Evolutionary conservation across 2,113 vertebrate species (phyloP), one percentile per base, ranked within the genome.

Genomic region (Rhodinocichla rosea): DNA sequence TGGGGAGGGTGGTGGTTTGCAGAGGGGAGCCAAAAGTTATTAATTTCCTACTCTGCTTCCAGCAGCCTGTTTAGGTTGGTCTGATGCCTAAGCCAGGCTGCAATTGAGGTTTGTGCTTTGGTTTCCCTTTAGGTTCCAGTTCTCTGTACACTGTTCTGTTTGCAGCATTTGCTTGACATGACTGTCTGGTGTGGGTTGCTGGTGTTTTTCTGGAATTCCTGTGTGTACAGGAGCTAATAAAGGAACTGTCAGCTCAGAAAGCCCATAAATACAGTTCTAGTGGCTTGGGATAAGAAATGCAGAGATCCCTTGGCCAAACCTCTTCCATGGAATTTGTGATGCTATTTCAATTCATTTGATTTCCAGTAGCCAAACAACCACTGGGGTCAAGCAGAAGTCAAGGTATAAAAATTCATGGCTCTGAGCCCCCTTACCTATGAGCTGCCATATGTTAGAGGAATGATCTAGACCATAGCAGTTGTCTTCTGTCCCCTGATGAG

Each of bases 171-270:
- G 60, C 79, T 93, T 83, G 60, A 64, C 7, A 2, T 71, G 56
- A 47, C 83, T 68, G 84, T 73, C 78, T 95, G 67, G 32, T 47
- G 44, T 62, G 85, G 90, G 74, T 76, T 80, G 59, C 27, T 42
- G 89, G 81, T 94, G 81, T 96, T 96, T 95, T 95, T 84, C 60
- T 94, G 60, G 44, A 82, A 94, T 96, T 95, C 88, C 85, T 96
- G n/a, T 47, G 53, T 92, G 83, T n/a, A 60, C 60, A 84, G 86
- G 65, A 89, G 92, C 83, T 87, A 87, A 92, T 92, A 93, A 92
- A 82, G 92, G 47, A 96, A 64, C 79, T 73, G 88, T 84, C 86
- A 83, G 28, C 76, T 84, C 62, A 63, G 59, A 94, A 83, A 63
- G 60, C 37, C 76, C 37, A 40, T 71, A 92, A 95, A 93, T 81